Base-by-base conservation (phyloP, 2,888 invertebrate genomes). In the Drosophila percnosoma region DNA sequence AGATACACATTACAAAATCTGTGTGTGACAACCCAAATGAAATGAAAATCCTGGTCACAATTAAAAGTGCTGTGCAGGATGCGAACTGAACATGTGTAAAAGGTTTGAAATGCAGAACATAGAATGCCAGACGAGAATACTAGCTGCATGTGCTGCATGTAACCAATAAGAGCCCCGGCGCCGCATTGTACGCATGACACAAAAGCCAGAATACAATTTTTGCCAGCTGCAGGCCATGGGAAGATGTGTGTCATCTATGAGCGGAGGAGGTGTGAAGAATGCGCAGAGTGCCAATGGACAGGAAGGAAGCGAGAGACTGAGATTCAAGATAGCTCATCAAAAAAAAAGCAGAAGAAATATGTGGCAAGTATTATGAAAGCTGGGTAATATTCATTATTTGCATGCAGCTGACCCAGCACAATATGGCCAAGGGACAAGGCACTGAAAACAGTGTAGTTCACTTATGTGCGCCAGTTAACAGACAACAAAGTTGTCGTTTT, bases 1-100 rank as follows among this genome's bases (percentile, higher is more conserved):
- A 15, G 18, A 10, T 0, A n/a, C n/a, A 27, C 21, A 36, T 21
- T 42, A 42, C n/a, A 33, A 49, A 87, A 81, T 75, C 75, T 66
- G 66, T 60, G 68, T 6, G 31, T 18, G 55, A 21, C 34, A 62
- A 68, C 64, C 38, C 60, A 61, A 75, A 82, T 73, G 70, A 68
- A 83, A 80, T 65, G 68, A 62, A 73, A 87, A 72, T 87, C 72
- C 66, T 68, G 36, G 48, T 21, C 77, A 82, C 77, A 82, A 89
- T 89, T 79, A 87, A 85, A 85, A 80, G 73, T 82, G 69, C 53
- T 57, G 33, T 49, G 40, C 42, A 55, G 62, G 57, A 59, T 60
- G 55, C 58, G 34, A 27, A 29, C 58, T 40, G 54, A 70, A 68
- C 82, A 82, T 82, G 79, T 80, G 70, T 65, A 71, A 62, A 66